Conservation (phyloP, 2,113 vertebrate genomes). For the Labeo catla region DNA sequence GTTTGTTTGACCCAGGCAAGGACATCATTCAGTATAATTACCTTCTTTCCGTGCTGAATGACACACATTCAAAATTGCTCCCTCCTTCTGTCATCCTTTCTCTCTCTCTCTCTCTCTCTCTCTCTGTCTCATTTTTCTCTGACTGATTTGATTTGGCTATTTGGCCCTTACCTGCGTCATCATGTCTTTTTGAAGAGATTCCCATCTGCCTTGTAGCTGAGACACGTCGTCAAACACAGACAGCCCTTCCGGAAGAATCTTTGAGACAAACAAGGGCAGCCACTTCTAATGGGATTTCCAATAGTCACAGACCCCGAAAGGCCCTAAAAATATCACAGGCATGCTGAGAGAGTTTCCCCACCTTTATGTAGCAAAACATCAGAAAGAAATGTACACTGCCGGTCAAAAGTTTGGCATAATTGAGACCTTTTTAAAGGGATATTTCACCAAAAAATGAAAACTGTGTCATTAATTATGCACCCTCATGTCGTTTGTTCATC, state of each 20-base stretch:
- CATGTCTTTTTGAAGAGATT: conserved; percentile 47
- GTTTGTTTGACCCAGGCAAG: conserved; percentile 9
- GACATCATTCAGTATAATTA: conserved; percentile 12
- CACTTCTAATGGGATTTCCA: conserved; percentile 32
- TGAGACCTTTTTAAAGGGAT: neutral
- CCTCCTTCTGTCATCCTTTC: neutral
- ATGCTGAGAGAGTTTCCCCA: neutral
- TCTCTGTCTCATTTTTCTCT: neutral
- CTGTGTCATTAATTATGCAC: no score
- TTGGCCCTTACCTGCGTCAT: conserved; percentile 33
- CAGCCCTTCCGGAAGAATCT: conserved; percentile 37
- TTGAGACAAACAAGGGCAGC: conserved; percentile 25
- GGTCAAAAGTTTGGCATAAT: neutral
- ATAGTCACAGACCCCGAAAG: conserved; percentile 10
- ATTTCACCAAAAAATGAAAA: no score
- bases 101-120: conserved; percentile 18
- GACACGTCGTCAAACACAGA: conserved; percentile 5
- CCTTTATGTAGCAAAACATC: neutral
- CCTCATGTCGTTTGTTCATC: no score
- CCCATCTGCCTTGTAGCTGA: conserved; percentile 6
- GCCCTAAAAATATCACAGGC: conserved; percentile 4
- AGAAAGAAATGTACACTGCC: neutral
- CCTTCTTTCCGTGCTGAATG: conserved; percentile 33
- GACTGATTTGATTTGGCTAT: conserved; percentile 23
- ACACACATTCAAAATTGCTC: neutral